Evolutionary conservation across 2,888 invertebrate genomes (phyloP).

Genomic region (Syrphus vitripennis): DNA sequence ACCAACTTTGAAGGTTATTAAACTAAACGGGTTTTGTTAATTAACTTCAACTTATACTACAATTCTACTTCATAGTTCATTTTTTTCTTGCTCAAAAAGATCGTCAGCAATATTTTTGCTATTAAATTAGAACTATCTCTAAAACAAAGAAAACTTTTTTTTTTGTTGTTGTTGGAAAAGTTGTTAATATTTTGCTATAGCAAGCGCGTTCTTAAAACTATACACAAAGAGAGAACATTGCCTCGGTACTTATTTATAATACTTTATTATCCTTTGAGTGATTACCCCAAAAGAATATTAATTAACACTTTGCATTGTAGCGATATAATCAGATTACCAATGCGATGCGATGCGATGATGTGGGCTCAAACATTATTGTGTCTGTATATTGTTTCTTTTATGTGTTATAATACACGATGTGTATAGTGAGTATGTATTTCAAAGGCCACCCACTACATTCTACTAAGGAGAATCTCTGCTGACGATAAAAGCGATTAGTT

Average conservation of each 20-base stretch:
- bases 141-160: neutral
- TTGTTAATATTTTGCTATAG: neutral
- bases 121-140: neutral
- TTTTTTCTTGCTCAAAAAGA: too few species aligned
- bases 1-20: too few species aligned
- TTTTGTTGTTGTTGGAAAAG: neutral
- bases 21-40: too few species aligned
- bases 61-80: too few species aligned
- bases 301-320: constrained; percentile 30
- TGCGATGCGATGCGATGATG: too few species aligned
- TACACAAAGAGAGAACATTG: neutral
- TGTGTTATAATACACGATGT: too few species aligned
- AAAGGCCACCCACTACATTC: neutral
- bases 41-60: too few species aligned
- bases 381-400: neutral
- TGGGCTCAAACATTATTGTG: neutral
- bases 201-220: neutral
- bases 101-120: too few species aligned
- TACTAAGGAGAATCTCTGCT: neutral
- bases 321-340: constrained; percentile 44
- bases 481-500: constrained; percentile 38
- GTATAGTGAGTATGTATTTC: neutral
- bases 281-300: constrained; percentile 46
- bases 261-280: constrained; percentile 30
- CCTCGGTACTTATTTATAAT: neutral